phyloP scores from a whole-genome alignment of 2,797 vertebrate species.

The Borostomias antarcticus region DNA sequence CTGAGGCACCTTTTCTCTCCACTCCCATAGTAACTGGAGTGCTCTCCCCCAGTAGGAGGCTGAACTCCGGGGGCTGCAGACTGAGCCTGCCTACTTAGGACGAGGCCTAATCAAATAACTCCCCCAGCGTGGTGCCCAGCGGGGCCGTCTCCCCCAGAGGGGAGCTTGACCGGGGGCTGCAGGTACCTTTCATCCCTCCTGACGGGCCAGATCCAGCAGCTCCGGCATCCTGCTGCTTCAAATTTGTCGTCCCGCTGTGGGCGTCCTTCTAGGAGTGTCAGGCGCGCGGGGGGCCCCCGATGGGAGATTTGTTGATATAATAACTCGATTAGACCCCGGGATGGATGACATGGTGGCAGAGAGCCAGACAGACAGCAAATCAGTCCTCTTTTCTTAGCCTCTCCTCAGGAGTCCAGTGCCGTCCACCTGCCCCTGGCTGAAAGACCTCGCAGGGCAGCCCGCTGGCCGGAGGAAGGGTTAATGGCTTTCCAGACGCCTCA shows the following conservation, averaged over 20 bases:
- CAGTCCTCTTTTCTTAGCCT: constrained; percentile 85
- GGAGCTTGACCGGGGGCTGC: constrained; percentile 79
- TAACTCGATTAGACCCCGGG: constrained; percentile 82
- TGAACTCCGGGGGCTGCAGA: constrained; percentile 61
- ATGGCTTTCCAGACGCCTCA: too few relatives aligned
- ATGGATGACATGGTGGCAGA: constrained; percentile 76
- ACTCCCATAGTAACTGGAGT: constrained; percentile 55
- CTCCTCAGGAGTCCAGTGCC: constrained; percentile 79
- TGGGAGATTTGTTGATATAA: constrained; percentile 84
- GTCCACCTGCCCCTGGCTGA: constrained; percentile 77
- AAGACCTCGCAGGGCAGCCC: constrained; percentile 59
- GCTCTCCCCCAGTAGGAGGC: constrained; percentile 72
- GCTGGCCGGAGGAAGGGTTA: too few relatives aligned
- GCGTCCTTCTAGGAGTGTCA: constrained; percentile 78
- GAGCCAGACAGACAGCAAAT: constrained; percentile 69
- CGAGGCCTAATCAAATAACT: constrained; percentile 86
- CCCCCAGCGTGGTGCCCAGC: constrained; percentile 84
- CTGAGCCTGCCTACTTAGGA: constrained; percentile 78
- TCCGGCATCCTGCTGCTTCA: constrained; percentile 75
- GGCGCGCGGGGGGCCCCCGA: constrained; percentile 69
- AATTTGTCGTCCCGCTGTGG: constrained; percentile 79
- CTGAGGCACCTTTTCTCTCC: constrained; percentile 40
- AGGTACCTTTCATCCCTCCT: constrained; percentile 88
- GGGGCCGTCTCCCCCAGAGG: constrained; percentile 62
- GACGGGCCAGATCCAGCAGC: constrained; percentile 72